These are phyloP conservation scores for Pammene aurita DNA, from an alignment of 2,888 invertebrate genomes.

Conservation along the genomic window DNA sequence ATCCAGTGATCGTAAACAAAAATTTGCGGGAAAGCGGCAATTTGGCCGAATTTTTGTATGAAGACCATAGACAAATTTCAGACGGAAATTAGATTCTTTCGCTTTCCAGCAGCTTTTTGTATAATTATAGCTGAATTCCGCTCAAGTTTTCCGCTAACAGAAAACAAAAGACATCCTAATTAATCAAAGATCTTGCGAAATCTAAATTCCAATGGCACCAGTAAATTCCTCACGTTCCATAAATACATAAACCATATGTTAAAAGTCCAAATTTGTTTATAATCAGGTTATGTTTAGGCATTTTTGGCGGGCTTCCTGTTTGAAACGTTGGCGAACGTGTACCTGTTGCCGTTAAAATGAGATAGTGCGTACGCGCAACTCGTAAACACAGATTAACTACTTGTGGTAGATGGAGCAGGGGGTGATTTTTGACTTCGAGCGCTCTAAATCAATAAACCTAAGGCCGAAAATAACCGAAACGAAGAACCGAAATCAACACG, in stretches of 20 bases:
- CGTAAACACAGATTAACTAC: constrained; percentile 26
- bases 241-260: constrained; percentile 32
- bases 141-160: neutral
- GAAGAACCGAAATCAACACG: no score
- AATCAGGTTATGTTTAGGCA: constrained; percentile 37
- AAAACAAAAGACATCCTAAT: neutral
- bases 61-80: no score
- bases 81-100: no score
- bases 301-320: constrained; percentile 39
- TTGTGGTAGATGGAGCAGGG: no score
- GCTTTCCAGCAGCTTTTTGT: no score
- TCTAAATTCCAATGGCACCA: neutral
- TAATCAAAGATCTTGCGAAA: constrained; percentile 1
- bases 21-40: no score
- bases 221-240: constrained; percentile 9
- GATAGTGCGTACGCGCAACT: constrained; percentile 45
- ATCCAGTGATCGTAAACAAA: no score
- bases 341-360: constrained; percentile 49
- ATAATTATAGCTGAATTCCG: no score
- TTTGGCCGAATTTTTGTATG: no score
- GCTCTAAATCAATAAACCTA: no score
- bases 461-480: no score
- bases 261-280: constrained; percentile 32
- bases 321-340: constrained; percentile 27
- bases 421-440: no score